phyloP scores from a whole-genome alignment of 2,797 vertebrate species.

The Alfaro cultratus region DNA sequence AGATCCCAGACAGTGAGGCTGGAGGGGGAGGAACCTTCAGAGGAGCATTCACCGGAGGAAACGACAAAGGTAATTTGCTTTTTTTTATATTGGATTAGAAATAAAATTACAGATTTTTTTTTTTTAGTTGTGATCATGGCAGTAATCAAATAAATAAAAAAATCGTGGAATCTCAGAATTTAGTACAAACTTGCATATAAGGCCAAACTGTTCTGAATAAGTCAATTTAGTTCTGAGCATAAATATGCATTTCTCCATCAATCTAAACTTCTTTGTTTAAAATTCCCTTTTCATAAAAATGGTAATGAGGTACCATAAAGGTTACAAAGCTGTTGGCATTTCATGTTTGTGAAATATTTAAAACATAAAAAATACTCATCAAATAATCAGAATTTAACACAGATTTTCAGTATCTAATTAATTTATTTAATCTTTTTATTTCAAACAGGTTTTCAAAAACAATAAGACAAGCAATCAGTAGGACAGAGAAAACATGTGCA shows the following conservation, averaged over 20 bases:
- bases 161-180: neutral
- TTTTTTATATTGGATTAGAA: neutral
- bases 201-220: neutral
- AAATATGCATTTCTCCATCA: neutral
- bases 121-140: neutral
- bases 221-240: neutral
- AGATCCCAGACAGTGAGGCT: constrained; percentile 94
- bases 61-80: constrained; percentile 89
- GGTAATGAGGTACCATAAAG: neutral
- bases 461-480: no score
- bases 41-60: constrained; percentile 91
- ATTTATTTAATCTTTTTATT: no score
- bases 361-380: neutral
- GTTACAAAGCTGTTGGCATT: neutral
- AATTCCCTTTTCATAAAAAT: neutral
- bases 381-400: neutral
- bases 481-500: no score
- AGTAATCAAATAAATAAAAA: no score
- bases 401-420: neutral
- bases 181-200: neutral
- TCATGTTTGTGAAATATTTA: neutral
- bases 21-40: constrained; percentile 89
- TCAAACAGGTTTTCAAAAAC: no score
- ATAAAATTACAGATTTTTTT: neutral
- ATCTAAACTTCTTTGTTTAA: neutral